These are phyloP conservation scores for Microtus montanus DNA, from an alignment of 2,113 vertebrate species.

Conservation along the genomic window DNA sequence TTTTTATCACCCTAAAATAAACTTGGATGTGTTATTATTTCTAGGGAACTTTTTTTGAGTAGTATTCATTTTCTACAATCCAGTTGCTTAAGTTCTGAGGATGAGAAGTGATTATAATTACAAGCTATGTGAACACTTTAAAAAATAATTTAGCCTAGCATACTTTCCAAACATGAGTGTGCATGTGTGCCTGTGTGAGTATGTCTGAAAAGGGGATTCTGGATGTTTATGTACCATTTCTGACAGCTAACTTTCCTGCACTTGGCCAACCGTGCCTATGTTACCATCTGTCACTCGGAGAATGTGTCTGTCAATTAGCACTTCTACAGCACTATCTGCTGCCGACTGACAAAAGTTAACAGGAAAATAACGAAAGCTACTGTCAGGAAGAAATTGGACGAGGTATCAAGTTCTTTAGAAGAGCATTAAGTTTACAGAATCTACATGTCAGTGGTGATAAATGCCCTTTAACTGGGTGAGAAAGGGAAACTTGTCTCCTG, in stretches of 20 bases:
- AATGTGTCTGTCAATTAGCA: constrained; percentile 55
- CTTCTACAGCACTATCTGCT: constrained; percentile 46
- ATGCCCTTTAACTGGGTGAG: constrained; percentile 68
- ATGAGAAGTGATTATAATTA: background rate
- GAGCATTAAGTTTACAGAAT: constrained; percentile 69
- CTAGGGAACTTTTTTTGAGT: background rate
- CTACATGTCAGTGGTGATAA: constrained; percentile 70
- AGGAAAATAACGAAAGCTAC: constrained; percentile 42
- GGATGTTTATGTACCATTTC: background rate
- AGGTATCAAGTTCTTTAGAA: constrained; percentile 62
- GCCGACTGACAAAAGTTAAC: constrained; percentile 38
- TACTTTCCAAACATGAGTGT: background rate
- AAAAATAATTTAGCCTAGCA: background rate
- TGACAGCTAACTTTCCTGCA: constrained; percentile 18
- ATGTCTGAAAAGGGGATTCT: constrained; percentile 3
- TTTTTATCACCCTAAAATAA: background rate
- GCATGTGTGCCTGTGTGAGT: background rate
- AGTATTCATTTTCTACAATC: background rate
- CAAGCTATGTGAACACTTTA: background rate
- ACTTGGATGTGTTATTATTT: background rate
- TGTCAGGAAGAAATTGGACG: constrained; percentile 71
- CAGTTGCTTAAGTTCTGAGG: background rate
- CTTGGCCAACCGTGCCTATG: constrained; percentile 30
- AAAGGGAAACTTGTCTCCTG: constrained; percentile 57
- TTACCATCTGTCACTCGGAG: background rate